Evolutionary conservation across 2,113 vertebrate species (phyloP), one percentile per base, ranked within the genome.

Genomic region (Microtus richardsoni): DNA sequence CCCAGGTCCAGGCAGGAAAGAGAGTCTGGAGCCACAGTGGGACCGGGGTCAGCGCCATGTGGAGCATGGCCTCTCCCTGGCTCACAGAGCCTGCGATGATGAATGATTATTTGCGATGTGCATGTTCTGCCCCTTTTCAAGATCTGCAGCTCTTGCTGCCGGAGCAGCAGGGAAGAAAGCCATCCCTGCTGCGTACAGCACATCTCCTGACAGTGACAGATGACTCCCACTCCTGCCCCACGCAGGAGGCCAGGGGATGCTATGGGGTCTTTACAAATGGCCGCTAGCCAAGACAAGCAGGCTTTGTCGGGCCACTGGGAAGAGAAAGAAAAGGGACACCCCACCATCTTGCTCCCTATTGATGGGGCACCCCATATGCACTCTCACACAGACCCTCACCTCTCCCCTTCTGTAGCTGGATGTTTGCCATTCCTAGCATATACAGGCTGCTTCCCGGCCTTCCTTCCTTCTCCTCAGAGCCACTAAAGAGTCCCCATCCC

Each of bases 41-140:
- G 66, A 73, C 58, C 33, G 0, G 0, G 41, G 88, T 93, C 85
- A 47, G 33, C 41, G 5, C 49, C 80, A 1, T 2, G 0, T 1
- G 0, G 52, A 83, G 28, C 64, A 60, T 73, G 91, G 26, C 44
- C 44, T 66, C 87, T 94, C 66, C 88, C 41, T 0, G 66, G 74
- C 83, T 88, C 88, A 49, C 74, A 36, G 91, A 93, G 92, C 96
- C 24, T 21, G 16, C 0, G 0, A 91, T 98, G 98, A 98, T 98
- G 97, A 97, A 98, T 98, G 98, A 95, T 94, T 97, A 64, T 96
- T 98, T 97, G 96, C 93, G 44, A 94, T 95, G 93, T 98, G 98
- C 98, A 96, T 96, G 97, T 98, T 98, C 97, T 98, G 98, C 98
- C 96, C 98, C 97, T 98, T 98, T 98, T 97, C 96, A 97, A 91